Base-by-base conservation (phyloP, 2,888 invertebrate genomes). In the Gymnocheta viridis region DNA sequence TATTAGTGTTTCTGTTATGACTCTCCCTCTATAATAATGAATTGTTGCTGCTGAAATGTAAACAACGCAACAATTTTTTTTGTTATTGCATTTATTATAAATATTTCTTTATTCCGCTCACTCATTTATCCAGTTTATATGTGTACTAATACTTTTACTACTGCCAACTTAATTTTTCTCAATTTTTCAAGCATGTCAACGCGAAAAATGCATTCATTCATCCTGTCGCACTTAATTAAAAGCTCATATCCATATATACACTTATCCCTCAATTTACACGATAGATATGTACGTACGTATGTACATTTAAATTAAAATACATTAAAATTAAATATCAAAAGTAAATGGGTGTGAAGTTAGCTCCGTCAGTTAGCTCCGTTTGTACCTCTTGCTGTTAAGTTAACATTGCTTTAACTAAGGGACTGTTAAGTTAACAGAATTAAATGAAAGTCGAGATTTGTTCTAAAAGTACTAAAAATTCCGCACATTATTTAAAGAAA, bases 211-310 rank as follows among this genome's bases (percentile, higher is more conserved):
- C 77, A 77, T 60, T 77, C 66, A 76, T 76, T 70, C 51, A 64
- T 81, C 41, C 47, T 70, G 78, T 74, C 78, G 62, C 69, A 79
- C 54, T 82, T 82, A 78, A 82, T 82, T 82, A 82, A 82, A 74
- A 82, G 54, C 69, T 69, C 69, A 74, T 82, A 47, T 58, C 27
- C 67, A 58, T 17, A 22, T 19, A 58, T 14, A n/a, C n/a, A 24
- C 12, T 24, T 12, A 19, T 19, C 9, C 41, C 49, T 32, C 2
- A 14, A 32, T 6, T 7, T 41, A 27, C 29, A 32, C 2, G 10
- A 4, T n/a, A n/a, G n/a, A n/a, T n/a, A n/a, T n/a, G n/a, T n/a
- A n/a, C n/a, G n/a, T n/a, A n/a, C n/a, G n/a, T n/a, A n/a, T n/a
- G n/a, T n/a, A n/a, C n/a, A n/a, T n/a, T n/a, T n/a, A n/a, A n/a